Evolutionary conservation across 2,113 vertebrate species (phyloP).

Genomic region (Tragelaphus scriptus): DNA sequence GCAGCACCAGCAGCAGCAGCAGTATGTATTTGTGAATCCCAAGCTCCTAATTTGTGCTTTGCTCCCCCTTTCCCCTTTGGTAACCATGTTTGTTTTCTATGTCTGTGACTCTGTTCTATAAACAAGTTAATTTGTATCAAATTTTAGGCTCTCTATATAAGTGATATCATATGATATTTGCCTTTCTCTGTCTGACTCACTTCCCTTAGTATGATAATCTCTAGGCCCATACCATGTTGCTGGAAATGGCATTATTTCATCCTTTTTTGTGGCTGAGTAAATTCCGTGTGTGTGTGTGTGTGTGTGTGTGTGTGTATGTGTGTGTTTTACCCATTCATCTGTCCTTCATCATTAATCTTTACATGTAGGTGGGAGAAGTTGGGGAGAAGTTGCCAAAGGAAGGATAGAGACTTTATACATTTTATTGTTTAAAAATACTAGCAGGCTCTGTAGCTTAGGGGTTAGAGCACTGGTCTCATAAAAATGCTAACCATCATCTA

Average conservation of each 20-base stretch:
- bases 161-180: background rate
- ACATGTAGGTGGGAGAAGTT: background rate
- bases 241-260: background rate
- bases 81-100: background rate
- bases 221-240: background rate
- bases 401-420: background rate
- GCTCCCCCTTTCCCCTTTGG: background rate
- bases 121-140: background rate
- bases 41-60: background rate
- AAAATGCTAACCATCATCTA: background rate
- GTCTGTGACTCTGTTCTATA: background rate
- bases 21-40: background rate
- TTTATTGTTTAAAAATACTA: background rate
- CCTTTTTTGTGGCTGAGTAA: background rate
- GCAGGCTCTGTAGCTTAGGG: background rate
- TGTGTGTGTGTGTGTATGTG: background rate
- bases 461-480: background rate
- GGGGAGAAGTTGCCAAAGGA: background rate
- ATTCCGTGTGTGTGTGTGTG: background rate
- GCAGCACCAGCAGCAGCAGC: too few species aligned
- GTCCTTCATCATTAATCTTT: background rate
- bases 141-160: background rate
- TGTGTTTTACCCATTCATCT: background rate
- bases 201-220: background rate
- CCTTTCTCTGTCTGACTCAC: background rate